These are phyloP conservation scores for Brienomyrus longianalis DNA, from an alignment of 2,113 vertebrate genomes.

Conservation along the genomic window DNA sequence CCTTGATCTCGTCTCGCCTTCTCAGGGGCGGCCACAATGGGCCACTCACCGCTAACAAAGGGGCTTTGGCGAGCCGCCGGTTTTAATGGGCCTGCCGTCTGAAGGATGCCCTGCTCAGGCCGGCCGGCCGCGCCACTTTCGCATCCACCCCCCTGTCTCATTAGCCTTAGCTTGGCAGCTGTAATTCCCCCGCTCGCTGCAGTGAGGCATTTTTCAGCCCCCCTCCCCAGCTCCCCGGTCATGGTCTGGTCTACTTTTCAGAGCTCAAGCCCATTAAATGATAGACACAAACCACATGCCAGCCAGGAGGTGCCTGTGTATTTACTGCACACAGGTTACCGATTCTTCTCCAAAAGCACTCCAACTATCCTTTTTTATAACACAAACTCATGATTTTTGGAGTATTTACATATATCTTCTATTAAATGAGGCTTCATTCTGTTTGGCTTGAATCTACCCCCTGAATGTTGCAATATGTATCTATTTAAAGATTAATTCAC, in stretches of 20 bases:
- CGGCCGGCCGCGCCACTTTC: constrained; percentile 3
- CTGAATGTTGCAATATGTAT: not conserved
- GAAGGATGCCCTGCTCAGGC: constrained; percentile 1
- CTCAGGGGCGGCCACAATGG: not conserved
- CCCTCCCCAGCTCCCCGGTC: not conserved
- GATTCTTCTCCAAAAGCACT: not conserved
- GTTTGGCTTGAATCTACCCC: not conserved
- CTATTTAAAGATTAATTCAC: not conserved
- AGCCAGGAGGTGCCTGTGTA: not conserved
- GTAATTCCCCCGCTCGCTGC: not conserved
- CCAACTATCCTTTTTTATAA: not conserved
- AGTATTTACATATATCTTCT: not conserved
- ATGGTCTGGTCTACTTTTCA: not conserved
- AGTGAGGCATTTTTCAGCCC: not conserved
- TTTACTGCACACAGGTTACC: not conserved
- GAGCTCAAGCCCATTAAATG: not conserved
- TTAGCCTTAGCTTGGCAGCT: constrained; percentile 8
- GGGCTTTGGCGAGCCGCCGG: not conserved
- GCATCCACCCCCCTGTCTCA: not conserved
- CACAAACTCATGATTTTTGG: not conserved
- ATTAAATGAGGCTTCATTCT: not conserved
- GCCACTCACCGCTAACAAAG: constrained; percentile 2
- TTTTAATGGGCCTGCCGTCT: constrained; percentile 1
- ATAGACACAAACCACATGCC: not conserved
- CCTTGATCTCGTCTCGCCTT: constrained; percentile 15